Base-by-base conservation (phyloP, 2,888 invertebrate genomes). In the Selenia dentaria region DNA sequence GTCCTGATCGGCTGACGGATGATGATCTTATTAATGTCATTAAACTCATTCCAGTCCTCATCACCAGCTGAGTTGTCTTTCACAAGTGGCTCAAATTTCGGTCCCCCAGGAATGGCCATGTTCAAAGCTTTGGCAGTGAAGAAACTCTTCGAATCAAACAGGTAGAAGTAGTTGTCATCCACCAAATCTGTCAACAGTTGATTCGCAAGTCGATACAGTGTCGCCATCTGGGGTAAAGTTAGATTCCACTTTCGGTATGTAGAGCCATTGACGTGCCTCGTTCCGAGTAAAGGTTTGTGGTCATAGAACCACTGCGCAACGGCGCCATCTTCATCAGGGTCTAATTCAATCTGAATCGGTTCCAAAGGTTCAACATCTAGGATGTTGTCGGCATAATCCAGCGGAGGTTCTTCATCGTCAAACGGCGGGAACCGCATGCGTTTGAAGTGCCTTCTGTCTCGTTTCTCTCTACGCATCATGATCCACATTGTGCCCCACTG, bases 401-500 rank as follows among this genome's bases (percentile, higher is more conserved):
- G 89, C 0, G 99, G 99, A 32, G 99, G 99, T 91, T 99, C 99
- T 85, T 99, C 99, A 83, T 99, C 99, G 79, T 99, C 99, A 80
- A 99, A 99, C 0, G 99, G 99, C 8, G 99, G 99, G 80, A 99
- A 99, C 61, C 99, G 93, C 99, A 99, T 99, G 63, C 99, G 92
- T 83, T 99, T 99, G 80, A 99, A 99, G 81, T 99, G 99, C 18
- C 99, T 94, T 77, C 99, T 95, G 91, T 99, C 99, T 55, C 99
- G 93, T 83, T 99, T 99, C 77, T 99, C 99, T 63, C 99, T 93
- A 61, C 99, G 92, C 99, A 99, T 99, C 99, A 99, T 99, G 63
- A 99, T 99, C 99, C 99, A 99, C 99, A 99, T 99, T 0, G 99
- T 98, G 28, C 99, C 99, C 99, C 99, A 99, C 76, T 99, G 99